Percentiles rank a stretch among this genome's conserved stretches.
These are phyloP conservation scores for Cyprinodon tularosa DNA, from an alignment of 2,113 vertebrate species.

Conservation along the genomic window DNA sequence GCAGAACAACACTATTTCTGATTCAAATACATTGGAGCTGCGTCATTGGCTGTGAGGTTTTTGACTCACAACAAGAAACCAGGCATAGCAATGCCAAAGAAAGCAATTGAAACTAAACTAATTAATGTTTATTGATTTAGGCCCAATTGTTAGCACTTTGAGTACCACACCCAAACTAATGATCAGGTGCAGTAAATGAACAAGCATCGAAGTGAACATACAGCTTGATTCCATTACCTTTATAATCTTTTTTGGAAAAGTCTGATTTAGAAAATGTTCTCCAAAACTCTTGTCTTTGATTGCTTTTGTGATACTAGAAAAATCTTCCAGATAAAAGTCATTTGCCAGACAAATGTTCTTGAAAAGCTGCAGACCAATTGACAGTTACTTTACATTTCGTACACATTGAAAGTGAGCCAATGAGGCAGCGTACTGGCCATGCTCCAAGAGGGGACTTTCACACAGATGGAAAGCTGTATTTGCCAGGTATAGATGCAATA, in stretches of 20 bases:
- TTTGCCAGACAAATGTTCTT: slow-evolving; percentile 26
- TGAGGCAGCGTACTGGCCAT: slow-evolving; percentile 48
- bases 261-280: slow-evolving; percentile 23
- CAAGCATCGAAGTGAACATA: slow-evolving; percentile 2
- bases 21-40: neutral
- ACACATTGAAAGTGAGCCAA: slow-evolving; percentile 47
- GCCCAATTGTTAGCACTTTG: neutral
- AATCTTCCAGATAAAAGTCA: slow-evolving; percentile 30
- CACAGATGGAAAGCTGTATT: slow-evolving; percentile 48
- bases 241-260: neutral
- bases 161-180: slow-evolving; percentile 20
- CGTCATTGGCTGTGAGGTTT: slow-evolving; percentile 5
- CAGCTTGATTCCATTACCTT: neutral
- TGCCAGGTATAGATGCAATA: slow-evolving; percentile 60
- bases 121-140: neutral
- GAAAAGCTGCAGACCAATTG: slow-evolving; percentile 48
- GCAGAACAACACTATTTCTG: neutral
- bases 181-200: slow-evolving; percentile 6
- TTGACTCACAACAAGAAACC: neutral
- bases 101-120: neutral
- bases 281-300: slow-evolving; percentile 5
- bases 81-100: neutral
- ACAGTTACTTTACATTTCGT: slow-evolving; percentile 39
- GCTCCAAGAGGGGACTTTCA: slow-evolving; percentile 57
- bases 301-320: slow-evolving; percentile 14